A percentile compares a stretch with the other conserved stretches of the same genome.
These are phyloP conservation scores for Dysmachus trigonus DNA, from an alignment of 2,888 invertebrate genomes.

Conservation along the genomic window DNA sequence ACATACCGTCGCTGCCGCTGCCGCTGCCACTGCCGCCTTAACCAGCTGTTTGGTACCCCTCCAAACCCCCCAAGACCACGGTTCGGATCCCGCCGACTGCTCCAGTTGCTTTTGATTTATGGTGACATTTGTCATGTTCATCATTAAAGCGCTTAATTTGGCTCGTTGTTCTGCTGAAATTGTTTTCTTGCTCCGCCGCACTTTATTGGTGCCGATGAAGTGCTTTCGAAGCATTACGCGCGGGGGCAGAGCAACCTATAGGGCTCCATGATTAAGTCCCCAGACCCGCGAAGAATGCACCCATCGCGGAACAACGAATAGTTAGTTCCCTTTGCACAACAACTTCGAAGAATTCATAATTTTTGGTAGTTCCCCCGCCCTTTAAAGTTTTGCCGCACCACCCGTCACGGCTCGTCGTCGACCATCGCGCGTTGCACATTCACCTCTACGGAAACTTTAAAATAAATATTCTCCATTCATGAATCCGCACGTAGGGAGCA, in stretches of 20 bases:
- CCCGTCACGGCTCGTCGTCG: not conserved
- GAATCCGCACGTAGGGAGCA: not conserved
- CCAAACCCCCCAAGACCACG: not conserved
- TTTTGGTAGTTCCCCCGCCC: not conserved
- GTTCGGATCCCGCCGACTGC: not conserved
- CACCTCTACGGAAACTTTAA: not conserved
- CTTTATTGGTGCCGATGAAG: not conserved
- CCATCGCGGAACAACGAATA: not conserved
- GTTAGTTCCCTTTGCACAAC: not conserved
- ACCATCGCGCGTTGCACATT: not conserved
- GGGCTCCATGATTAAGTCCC: not conserved
- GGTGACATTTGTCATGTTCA: slow-evolving; percentile 28
- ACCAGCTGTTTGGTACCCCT: not conserved
- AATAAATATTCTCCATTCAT: not conserved
- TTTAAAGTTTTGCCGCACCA: not conserved
- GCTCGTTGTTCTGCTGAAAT: not conserved
- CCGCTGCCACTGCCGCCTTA: not conserved
- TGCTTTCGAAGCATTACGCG: not conserved
- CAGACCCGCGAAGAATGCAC: not conserved
- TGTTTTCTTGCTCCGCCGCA: not conserved
- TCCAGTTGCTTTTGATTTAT: slow-evolving; percentile 32
- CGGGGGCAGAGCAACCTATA: not conserved
- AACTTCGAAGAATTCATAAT: not conserved
- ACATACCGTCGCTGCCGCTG: not conserved
- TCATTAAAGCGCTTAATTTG: slow-evolving; percentile 26